A percentile compares a stretch with the other conserved stretches of the same genome.
These are phyloP conservation scores for Drosophila heteroneura DNA, from an alignment of 2,888 invertebrate genomes.

Conservation along the genomic window DNA sequence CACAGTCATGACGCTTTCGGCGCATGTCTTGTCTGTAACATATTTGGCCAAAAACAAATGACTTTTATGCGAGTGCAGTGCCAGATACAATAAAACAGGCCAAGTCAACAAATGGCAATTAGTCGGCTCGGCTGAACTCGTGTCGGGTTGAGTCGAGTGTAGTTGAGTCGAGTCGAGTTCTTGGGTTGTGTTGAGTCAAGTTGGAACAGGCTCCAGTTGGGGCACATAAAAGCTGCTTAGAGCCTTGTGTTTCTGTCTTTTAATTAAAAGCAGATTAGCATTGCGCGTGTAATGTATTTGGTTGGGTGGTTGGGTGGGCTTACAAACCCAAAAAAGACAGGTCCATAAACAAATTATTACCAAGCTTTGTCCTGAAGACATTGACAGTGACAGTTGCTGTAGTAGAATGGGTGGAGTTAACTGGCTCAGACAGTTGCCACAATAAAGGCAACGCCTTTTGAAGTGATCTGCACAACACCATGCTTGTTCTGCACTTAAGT, in stretches of 20 bases:
- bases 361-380: constrained; percentile 62
- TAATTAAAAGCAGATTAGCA: constrained; percentile 80
- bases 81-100: constrained; percentile 37
- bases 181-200: constrained; percentile 5
- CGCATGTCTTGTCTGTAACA: constrained; percentile 43
- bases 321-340: constrained; percentile 9
- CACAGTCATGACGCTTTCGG: constrained; percentile 10
- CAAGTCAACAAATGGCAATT: constrained; percentile 61
- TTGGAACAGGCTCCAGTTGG: constrained; percentile 11
- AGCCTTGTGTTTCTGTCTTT: constrained; percentile 59
- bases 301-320: not conserved
- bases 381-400: constrained; percentile 59
- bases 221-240: constrained; percentile 64
- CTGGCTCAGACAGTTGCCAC: constrained; percentile 58
- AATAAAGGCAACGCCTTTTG: constrained; percentile 61
- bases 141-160: not conserved
- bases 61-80: constrained; percentile 37
- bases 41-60: constrained; percentile 52
- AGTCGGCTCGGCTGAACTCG: constrained; percentile 40
- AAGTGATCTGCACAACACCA: constrained; percentile 40
- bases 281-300: constrained; percentile 67
- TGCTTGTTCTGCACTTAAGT: constrained; percentile 32
- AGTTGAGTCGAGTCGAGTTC: not conserved
- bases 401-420: constrained; percentile 18
- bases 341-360: constrained; percentile 61